Evolutionary conservation across 2,113 vertebrate species (phyloP), one percentile per base, ranked within the genome.

Genomic region (Dendrocopos noguchii): DNA sequence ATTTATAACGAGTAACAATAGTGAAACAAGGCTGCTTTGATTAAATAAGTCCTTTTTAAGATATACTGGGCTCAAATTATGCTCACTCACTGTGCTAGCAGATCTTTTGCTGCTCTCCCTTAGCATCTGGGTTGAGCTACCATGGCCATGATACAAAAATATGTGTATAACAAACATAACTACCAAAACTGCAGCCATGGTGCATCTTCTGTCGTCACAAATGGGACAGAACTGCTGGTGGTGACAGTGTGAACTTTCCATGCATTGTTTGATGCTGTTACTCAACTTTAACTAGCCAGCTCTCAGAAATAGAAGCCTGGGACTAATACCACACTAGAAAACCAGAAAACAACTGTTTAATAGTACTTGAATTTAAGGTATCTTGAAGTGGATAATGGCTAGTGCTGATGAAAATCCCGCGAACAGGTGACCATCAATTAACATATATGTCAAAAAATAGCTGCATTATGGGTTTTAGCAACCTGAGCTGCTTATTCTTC

Each of bases 361-460:
- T 56, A 64, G 33, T 52, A 34, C 33, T 87, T 57, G 15, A 36
- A 70, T 70, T 55, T 56, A 47, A 64, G 57, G 14, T 71, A 28
- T 31, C 25, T 44, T 65, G 59, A 64, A 27, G 39, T 31, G 29
- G 16, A 4, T 24, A 25, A 15, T 52, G 25, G 31, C 50, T 16
- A 12, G 13, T 18, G 27, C 27, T 53, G 31, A 28, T 53, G 44
- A 66, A 52, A 79, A 60, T 46, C 44, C 18, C 53, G 29, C 27
- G 14, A 74, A 42, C 4, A 2, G 8, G 28, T 47, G 18, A 33
- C 50, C 0, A 0, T 21, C 12, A 19, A 6, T 33, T 22, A 61
- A 50, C 3, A 28, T 27, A 29, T 20, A 21, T 46, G 18, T 36
- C 25, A 34, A 56, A 67, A 56, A 74, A 18, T 3, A 31, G 28